A percentile compares a stretch with the other conserved stretches of the same genome.
Conservation (phyloP, 2,797 vertebrate genomes). For the Apogon talboti region DNA sequence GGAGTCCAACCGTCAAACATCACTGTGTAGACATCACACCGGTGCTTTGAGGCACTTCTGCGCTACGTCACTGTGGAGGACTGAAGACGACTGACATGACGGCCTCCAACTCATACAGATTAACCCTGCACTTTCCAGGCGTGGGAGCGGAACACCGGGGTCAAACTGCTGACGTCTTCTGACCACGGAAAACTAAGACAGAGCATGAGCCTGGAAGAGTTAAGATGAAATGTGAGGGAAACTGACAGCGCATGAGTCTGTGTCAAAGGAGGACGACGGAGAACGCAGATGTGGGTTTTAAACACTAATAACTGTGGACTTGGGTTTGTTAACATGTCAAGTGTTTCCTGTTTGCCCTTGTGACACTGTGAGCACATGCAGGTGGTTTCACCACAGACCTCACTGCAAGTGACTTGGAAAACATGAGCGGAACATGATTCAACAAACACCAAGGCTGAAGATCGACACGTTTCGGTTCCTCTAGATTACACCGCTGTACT, state of each 20-base stretch:
- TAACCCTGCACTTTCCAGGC: constrained; percentile 15
- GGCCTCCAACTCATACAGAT: constrained; percentile 11
- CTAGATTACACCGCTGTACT: too few species aligned
- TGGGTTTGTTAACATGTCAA: background rate
- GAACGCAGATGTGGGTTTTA: too few species aligned
- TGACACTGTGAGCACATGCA: background rate
- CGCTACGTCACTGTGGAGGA: constrained; percentile 36
- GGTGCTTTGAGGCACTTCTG: background rate
- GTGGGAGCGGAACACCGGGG: constrained; percentile 31
- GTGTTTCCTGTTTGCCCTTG: background rate
- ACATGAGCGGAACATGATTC: background rate
- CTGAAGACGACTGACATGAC: background rate
- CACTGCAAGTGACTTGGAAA: background rate
- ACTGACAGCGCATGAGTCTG: constrained; percentile 11
- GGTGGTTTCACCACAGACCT: background rate
- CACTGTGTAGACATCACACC: background rate
- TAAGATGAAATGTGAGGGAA: accelerated
- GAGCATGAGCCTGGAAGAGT: constrained; percentile 9
- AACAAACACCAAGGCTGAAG: too few species aligned
- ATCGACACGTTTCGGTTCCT: too few species aligned
- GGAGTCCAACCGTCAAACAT: background rate
- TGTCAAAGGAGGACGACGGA: background rate
- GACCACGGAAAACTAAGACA: constrained; percentile 4
- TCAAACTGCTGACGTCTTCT: constrained; percentile 39
- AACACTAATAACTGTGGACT: background rate